phyloP scores from a whole-genome alignment of 2,888 invertebrate species.

The Aspidapion aeneum region DNA sequence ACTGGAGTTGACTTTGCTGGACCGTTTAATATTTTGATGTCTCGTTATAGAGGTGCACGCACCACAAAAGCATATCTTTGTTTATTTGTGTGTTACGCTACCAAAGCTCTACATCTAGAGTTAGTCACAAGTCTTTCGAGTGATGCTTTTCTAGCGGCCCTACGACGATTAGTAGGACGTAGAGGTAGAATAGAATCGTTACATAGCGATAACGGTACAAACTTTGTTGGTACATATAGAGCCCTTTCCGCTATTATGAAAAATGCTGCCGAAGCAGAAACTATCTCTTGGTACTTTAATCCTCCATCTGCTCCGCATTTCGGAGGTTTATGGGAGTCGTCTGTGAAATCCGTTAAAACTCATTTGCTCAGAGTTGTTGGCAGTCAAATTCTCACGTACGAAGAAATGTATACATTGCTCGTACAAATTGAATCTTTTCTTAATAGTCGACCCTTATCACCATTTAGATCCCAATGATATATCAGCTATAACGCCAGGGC shows the following conservation, averaged over 20 bases:
- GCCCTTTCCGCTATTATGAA: not conserved
- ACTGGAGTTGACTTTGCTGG: no score
- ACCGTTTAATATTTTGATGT: no score
- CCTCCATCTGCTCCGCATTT: slow-evolving; percentile 12
- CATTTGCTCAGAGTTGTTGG: slow-evolving; percentile 11
- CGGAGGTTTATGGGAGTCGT: slow-evolving; percentile 16
- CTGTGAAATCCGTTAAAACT: slow-evolving; percentile 11
- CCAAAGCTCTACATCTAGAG: not conserved
- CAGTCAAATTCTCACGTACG: slow-evolving; percentile 9
- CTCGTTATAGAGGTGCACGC: no score
- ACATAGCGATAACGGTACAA: not conserved
- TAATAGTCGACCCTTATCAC: slow-evolving; percentile 10
- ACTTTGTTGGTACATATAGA: not conserved
- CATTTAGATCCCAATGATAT: slow-evolving; percentile 16
- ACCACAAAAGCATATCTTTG: not conserved
- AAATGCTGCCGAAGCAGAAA: not conserved
- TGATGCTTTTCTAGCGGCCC: not conserved
- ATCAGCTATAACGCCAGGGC: slow-evolving; percentile 14
- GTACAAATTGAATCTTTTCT: slow-evolving; percentile 10
- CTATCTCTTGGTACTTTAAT: slow-evolving; percentile 6
- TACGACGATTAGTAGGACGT: no score
- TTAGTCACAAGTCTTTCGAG: not conserved
- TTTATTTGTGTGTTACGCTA: not conserved
- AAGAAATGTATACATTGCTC: slow-evolving; percentile 12
- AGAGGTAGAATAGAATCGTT: not conserved